Percentiles rank a stretch among this genome's conserved stretches.
These are phyloP conservation scores for Leptodactylus fuscus DNA, from an alignment of 2,113 vertebrate species.

Conservation along the genomic window DNA sequence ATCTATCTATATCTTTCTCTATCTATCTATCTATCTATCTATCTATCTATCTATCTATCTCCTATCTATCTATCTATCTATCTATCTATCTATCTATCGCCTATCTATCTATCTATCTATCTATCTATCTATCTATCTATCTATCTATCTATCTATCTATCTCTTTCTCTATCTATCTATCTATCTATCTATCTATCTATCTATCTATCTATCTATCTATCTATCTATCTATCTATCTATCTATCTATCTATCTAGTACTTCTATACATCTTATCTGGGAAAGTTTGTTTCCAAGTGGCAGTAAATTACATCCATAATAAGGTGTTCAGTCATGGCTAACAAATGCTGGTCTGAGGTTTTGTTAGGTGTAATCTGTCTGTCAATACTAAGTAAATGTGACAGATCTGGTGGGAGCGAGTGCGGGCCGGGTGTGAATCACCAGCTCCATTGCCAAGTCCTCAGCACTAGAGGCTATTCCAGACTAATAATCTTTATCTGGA, in stretches of 20 bases:
- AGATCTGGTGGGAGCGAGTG: slow-evolving; percentile 8
- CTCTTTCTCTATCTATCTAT: no score
- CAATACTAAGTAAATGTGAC: slow-evolving; percentile 41
- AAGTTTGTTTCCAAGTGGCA: no score
- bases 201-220: no score
- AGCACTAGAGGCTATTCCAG: background rate
- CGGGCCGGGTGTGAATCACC: slow-evolving; percentile 22
- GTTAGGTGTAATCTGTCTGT: background rate
- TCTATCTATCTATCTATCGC: no score
- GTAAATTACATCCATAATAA: background rate
- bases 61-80: background rate
- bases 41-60: background rate
- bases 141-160: no score
- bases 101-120: no score
- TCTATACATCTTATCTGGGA: no score
- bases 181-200: no score
- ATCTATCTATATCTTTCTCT: no score
- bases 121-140: background rate
- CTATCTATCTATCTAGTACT: no score
- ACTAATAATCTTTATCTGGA: slow-evolving; percentile 35
- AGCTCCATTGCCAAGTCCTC: slow-evolving; percentile 24
- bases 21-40: background rate
- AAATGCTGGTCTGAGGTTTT: slow-evolving; percentile 15
- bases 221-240: no score
- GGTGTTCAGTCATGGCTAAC: slow-evolving; percentile 9